Base-by-base conservation (phyloP, 1,140 invertebrate species). In the Drosophila lacertosa region DNA sequence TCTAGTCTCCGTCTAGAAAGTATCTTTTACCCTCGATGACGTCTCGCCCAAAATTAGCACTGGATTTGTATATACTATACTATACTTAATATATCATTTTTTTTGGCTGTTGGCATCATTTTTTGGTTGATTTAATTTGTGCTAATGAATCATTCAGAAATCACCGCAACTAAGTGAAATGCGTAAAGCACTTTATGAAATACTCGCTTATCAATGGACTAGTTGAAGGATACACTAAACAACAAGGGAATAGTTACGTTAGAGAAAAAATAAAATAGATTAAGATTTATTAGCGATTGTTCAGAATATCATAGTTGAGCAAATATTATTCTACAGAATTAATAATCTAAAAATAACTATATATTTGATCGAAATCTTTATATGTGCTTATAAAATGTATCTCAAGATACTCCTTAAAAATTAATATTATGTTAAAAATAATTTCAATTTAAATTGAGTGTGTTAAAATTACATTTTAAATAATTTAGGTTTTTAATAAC, bases 121-220 rank as follows among this genome's bases (percentile, higher is more conserved):
- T 16, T 20, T n/a, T n/a, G n/a, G 37, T 11, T 20, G 32, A 54
- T 32, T 54, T 32, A 15, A 22, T 63, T 69, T 45, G 15, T 22
- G 44, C 24, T 32, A 42, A 67, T 86, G 76, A 84, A 72, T 84
- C 80, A 83, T 79, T 84, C 62, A 83, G 63, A 62, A 81, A 55
- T 39, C 11, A 45, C 3, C 0, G 10, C 4, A 11, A 16, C 9
- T 1, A 32, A 64, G 39, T 55, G 78, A 69, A 74, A 81, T 62
- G 69, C 74, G 73, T 74, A 58, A 57, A 47, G 35, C 60, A 70
- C 44, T 57, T 59, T 40, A 76, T 59, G 74, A 83, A 78, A 83
- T 82, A 35, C n/a, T n/a, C 16, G 57, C 47, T 83, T 82, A 83
- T 82, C 79, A 50, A 39, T 39, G 10, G 20, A 18, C 3, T 11